These are phyloP conservation scores for Anoplophora glabripennis DNA, from an alignment of 1,140 invertebrate species.

Conservation along the genomic window DNA sequence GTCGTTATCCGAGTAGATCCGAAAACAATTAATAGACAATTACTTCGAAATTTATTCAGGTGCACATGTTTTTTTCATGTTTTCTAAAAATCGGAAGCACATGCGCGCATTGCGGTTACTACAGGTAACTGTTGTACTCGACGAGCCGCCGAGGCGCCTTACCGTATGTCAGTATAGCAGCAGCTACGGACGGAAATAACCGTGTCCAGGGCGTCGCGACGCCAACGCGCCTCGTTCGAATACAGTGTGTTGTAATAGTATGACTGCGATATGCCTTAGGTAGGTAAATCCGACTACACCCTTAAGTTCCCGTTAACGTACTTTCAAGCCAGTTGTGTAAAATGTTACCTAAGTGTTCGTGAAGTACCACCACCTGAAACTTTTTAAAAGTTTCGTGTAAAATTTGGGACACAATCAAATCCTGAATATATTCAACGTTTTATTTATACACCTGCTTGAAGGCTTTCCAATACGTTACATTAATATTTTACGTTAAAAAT, in stretches of 20 bases:
- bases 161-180: constrained; percentile 35
- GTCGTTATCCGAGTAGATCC: too few species aligned
- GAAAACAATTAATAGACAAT: too few species aligned
- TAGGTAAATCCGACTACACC: constrained; percentile 27
- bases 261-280: constrained; percentile 40
- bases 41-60: too few species aligned
- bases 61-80: too few species aligned
- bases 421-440: not conserved
- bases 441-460: constrained; percentile 14
- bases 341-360: not conserved
- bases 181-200: constrained; percentile 42
- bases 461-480: not conserved
- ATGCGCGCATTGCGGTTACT: constrained; percentile 21
- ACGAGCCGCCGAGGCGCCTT: constrained; percentile 25
- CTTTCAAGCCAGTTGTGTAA: not conserved
- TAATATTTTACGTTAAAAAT: too few species aligned
- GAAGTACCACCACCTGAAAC: not conserved
- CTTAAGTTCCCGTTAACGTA: not conserved
- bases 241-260: constrained; percentile 30
- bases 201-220: constrained; percentile 34
- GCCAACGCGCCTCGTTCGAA: constrained; percentile 31
- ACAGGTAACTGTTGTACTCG: constrained; percentile 23
- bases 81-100: constrained; percentile 15
- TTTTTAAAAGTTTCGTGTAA: too few species aligned
- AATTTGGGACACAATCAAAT: too few species aligned